A percentile compares a stretch with the other conserved stretches of the same genome.
phyloP scores from a whole-genome alignment of 1,140 invertebrate species.

The Drosophila arizonae region DNA sequence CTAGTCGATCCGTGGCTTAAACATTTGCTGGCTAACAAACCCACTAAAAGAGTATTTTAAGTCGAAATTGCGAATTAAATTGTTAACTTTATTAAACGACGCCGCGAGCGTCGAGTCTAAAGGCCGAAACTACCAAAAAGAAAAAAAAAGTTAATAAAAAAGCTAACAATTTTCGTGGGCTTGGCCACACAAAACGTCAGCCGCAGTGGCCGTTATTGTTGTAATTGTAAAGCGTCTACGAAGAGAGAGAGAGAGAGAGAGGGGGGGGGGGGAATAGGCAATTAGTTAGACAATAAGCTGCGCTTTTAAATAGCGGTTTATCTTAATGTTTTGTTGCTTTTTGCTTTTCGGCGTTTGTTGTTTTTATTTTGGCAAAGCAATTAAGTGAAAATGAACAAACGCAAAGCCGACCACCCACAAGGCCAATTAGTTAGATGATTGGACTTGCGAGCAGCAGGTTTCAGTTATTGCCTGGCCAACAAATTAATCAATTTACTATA shows the following conservation, averaged over 20 bases:
- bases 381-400: conserved; percentile 29
- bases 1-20: too few species aligned
- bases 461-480: conserved; percentile 5
- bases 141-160: neutral
- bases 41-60: neutral
- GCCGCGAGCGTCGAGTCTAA: conserved; percentile 41
- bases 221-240: neutral
- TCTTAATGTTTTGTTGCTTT: conserved; percentile 24
- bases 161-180: conserved; percentile 21
- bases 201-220: conserved; percentile 5
- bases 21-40: too few species aligned
- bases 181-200: conserved; percentile 2
- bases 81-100: conserved; percentile 61
- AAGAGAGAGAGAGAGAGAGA: neutral
- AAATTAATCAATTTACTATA: conserved; percentile 40
- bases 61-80: conserved; percentile 53
- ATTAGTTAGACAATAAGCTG: conserved; percentile 60
- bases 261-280: neutral
- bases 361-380: conserved; percentile 37
- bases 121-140: conserved; percentile 26
- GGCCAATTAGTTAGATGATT: conserved; percentile 52
- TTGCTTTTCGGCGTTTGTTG: neutral
- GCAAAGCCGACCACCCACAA: conserved; percentile 50
- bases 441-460: conserved; percentile 22
- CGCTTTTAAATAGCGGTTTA: conserved; percentile 45